Evolutionary conservation across 2,113 vertebrate genomes (phyloP).

Genomic region (Oreocharis arfaki): DNA sequence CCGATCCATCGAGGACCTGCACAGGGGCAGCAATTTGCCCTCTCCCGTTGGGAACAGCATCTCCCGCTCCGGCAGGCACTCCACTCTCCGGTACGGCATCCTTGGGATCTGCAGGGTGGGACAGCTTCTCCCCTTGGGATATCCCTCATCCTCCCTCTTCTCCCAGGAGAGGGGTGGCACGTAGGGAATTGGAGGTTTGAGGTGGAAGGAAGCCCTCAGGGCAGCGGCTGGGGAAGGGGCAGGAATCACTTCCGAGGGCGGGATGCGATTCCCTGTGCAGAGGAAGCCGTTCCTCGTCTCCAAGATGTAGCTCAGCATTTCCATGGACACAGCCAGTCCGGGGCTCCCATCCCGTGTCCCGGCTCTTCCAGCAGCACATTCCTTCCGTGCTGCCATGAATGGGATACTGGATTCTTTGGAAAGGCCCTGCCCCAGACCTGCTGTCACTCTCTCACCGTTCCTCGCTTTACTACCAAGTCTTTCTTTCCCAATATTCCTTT

Average conservation of each 20-base stretch:
- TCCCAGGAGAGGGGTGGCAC: rapidly evolving
- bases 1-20: conserved; percentile 95
- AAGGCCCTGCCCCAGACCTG: background rate
- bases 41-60: conserved; percentile 83
- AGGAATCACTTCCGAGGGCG: background rate
- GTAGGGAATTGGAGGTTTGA: rapidly evolving
- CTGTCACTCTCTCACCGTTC: background rate
- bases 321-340: background rate
- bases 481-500: background rate
- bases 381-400: background rate
- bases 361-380: background rate
- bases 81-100: conserved; percentile 74
- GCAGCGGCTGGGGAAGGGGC: background rate
- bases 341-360: background rate
- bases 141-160: background rate
- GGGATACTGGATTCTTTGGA: background rate
- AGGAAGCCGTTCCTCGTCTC: background rate
- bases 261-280: rapidly evolving
- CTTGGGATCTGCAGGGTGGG: rapidly evolving
- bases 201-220: background rate
- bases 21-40: conserved; percentile 82
- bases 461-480: background rate
- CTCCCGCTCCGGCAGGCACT: conserved; percentile 85
- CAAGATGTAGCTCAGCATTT: background rate
- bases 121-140: rapidly evolving